These are phyloP conservation scores for Poecilus cupreus DNA, from an alignment of 2,888 invertebrate genomes.

Conservation along the genomic window DNA sequence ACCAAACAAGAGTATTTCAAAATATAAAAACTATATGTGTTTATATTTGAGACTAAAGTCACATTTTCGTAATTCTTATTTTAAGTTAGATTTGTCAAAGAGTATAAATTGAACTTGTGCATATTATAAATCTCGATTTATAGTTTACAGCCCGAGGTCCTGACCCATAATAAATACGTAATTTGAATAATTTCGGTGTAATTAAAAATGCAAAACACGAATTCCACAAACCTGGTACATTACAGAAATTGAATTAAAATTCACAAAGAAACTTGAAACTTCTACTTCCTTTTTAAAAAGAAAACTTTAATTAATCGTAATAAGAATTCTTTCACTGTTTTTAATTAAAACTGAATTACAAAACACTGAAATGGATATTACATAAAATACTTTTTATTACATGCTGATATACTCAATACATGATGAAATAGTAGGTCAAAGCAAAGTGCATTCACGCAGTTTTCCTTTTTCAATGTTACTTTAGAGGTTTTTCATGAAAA, in stretches of 20 bases:
- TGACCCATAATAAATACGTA: neutral
- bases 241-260: constrained; percentile 28
- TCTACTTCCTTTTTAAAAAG: constrained; percentile 6
- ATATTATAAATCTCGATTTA: no score
- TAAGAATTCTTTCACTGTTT: constrained; percentile 28
- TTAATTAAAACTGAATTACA: constrained; percentile 20
- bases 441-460: neutral
- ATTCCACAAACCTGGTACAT: neutral
- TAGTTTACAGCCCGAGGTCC: no score
- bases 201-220: constrained; percentile 16
- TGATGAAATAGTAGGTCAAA: neutral
- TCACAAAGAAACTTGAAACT: constrained; percentile 33
- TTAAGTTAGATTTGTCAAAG: no score
- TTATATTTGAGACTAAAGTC: no score
- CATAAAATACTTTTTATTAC: neutral
- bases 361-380: neutral
- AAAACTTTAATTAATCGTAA: constrained; percentile 7
- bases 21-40: no score
- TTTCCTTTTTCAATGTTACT: neutral
- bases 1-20: no score
- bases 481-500: neutral
- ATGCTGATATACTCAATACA: neutral
- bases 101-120: no score
- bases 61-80: no score
- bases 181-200: neutral